These are phyloP conservation scores for Amiota minor DNA, from an alignment of 2,888 invertebrate genomes.

Conservation along the genomic window DNA sequence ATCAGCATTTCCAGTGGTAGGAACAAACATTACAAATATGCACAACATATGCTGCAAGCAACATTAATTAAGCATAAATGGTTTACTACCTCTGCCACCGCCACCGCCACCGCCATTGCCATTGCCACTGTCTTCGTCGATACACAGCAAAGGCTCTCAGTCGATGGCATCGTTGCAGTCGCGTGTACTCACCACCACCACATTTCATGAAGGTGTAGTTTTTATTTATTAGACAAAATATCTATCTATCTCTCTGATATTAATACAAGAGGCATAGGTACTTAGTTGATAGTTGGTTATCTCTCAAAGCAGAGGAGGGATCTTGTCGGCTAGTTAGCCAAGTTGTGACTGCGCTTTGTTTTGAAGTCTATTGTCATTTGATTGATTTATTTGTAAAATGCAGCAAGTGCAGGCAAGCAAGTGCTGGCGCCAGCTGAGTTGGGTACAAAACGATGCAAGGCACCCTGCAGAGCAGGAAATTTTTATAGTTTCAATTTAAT, in stretches of 20 bases:
- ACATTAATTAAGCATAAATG: slow-evolving; percentile 66
- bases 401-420: slow-evolving; percentile 8
- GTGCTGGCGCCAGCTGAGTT: slow-evolving; percentile 19
- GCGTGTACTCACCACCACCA: slow-evolving; percentile 10
- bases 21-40: slow-evolving; percentile 48
- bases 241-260: background rate
- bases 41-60: slow-evolving; percentile 52
- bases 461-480: slow-evolving; percentile 20
- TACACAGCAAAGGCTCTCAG: background rate
- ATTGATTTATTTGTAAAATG: slow-evolving; percentile 17
- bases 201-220: slow-evolving; percentile 12
- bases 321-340: slow-evolving; percentile 20
- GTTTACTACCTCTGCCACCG: slow-evolving; percentile 57
- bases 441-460: background rate
- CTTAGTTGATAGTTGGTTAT: background rate
- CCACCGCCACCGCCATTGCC: background rate
- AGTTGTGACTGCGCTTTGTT: slow-evolving; percentile 26
- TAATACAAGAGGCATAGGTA: background rate
- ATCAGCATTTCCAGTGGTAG: background rate
- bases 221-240: slow-evolving; percentile 25
- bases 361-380: background rate
- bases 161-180: background rate
- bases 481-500: slow-evolving; percentile 18
- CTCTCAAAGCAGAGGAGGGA: background rate
- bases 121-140: background rate